A percentile compares a stretch with the other conserved stretches of the same genome.
Conservation (phyloP, 2,113 vertebrate genomes). For the Anarrhichthys ocellatus region DNA sequence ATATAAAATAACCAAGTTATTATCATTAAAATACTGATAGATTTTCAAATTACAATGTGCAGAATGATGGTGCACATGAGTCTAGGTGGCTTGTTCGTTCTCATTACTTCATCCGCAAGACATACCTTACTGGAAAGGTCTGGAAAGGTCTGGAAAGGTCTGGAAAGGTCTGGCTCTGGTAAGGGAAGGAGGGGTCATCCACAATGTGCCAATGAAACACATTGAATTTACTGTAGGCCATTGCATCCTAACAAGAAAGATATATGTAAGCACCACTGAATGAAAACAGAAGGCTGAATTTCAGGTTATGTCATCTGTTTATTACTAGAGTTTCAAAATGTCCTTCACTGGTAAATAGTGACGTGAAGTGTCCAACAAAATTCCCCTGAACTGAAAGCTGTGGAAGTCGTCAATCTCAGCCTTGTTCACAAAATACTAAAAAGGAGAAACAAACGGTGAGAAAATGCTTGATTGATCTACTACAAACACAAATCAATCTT, state of each 20-base stretch:
- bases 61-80: neutral
- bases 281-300: neutral
- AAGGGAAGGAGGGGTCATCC: conserved; percentile 92
- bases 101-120: neutral
- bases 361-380: conserved; percentile 92
- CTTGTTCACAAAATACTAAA: conserved; percentile 89
- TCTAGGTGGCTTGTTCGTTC: neutral
- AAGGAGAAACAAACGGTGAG: neutral
- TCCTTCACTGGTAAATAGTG: conserved; percentile 88
- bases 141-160: no score
- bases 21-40: neutral
- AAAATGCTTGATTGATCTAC: neutral
- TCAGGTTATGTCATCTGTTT: neutral
- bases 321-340: conserved; percentile 90
- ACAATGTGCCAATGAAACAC: conserved; percentile 96
- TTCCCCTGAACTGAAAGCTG: conserved; percentile 88
- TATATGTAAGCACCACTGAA: neutral
- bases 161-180: conserved; percentile 85
- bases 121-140: conserved; percentile 88
- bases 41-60: neutral
- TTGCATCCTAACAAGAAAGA: conserved; percentile 85
- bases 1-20: neutral
- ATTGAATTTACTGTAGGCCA: conserved; percentile 93
- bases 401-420: conserved; percentile 89
- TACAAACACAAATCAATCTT: neutral